phyloP scores from a whole-genome alignment of 2,888 invertebrate genomes.

The Zhuqinia jingwanae region DNA sequence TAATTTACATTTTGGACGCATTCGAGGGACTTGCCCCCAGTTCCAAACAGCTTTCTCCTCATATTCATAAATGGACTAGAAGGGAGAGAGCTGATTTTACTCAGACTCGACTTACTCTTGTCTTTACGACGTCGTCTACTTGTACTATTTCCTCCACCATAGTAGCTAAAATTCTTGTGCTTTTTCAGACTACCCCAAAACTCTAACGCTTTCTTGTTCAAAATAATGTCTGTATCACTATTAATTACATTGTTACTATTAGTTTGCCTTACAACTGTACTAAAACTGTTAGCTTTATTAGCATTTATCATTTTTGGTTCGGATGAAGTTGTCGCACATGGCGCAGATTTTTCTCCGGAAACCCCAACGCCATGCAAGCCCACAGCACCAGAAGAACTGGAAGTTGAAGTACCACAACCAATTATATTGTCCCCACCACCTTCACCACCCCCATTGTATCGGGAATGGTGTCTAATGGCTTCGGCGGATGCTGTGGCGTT shows the following conservation, averaged over 20 bases:
- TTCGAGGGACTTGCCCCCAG: conserved; percentile 62
- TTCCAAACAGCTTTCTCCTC: conserved; percentile 68
- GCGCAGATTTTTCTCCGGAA: conserved; percentile 47
- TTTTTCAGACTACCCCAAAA: conserved; percentile 61
- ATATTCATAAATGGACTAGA: conserved; percentile 76
- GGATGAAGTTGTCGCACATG: conserved; percentile 61
- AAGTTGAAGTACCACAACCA: conserved; percentile 31
- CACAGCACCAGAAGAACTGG: conserved; percentile 57
- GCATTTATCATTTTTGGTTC: conserved; percentile 67
- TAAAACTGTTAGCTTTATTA: conserved; percentile 65
- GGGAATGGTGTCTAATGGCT: conserved; percentile 41
- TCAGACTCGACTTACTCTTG: conserved; percentile 66
- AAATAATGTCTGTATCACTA: conserved; percentile 65
- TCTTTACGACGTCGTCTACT: conserved; percentile 53
- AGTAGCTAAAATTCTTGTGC: conserved; percentile 49
- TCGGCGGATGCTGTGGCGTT: conserved; percentile 56
- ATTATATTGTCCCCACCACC: not conserved
- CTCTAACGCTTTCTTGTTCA: conserved; percentile 61
- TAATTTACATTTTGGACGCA: conserved; percentile 64
- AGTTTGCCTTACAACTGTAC: conserved; percentile 23
- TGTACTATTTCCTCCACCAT: conserved; percentile 57
- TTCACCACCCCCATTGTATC: not conserved
- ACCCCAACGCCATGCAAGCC: conserved; percentile 6
- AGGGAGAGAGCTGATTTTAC: conserved; percentile 75
- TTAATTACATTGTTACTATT: conserved; percentile 65